A percentile compares a stretch with the other conserved stretches of the same genome.
These are phyloP conservation scores for Trachelus stipa DNA, from an alignment of 2,888 invertebrate species.

Conservation along the genomic window DNA sequence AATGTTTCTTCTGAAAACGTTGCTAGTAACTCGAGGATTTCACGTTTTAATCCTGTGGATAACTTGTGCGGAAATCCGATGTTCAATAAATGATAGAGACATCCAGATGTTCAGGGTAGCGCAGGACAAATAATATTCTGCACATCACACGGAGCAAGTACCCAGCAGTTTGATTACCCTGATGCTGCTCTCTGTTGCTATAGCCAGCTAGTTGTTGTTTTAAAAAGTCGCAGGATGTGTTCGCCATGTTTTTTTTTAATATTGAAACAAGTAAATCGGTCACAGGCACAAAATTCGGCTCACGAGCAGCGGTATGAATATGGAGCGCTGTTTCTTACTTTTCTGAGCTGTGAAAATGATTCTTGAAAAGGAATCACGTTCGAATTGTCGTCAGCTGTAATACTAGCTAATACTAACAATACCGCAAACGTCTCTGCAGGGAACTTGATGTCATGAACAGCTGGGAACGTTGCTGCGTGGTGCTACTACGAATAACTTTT, in stretches of 20 bases:
- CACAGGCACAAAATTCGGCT: not conserved
- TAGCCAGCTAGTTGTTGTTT: not conserved
- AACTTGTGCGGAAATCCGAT: not conserved
- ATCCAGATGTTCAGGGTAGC: too few relatives aligned
- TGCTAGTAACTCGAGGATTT: not conserved
- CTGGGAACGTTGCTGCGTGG: too few relatives aligned
- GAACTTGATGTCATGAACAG: too few relatives aligned
- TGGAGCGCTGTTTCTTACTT: not conserved
- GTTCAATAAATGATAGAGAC: not conserved
- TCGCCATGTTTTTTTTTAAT: not conserved
- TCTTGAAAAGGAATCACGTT: not conserved
- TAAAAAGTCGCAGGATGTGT: not conserved
- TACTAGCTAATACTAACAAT: not conserved
- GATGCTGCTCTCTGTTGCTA: not conserved
- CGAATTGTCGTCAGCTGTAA: not conserved
- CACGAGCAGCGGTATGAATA: not conserved
- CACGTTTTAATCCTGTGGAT: not conserved
- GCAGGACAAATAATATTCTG: not conserved
- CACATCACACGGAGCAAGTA: not conserved
- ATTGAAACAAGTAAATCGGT: not conserved
- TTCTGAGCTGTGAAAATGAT: not conserved
- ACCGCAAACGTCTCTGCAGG: too few relatives aligned
- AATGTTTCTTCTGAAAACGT: not conserved
- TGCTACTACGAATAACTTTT: too few relatives aligned
- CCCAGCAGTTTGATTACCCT: not conserved